Evolutionary conservation across 2,888 invertebrate genomes (phyloP), one percentile per base, ranked within the genome.

Genomic region (Thymelicus acteon): DNA sequence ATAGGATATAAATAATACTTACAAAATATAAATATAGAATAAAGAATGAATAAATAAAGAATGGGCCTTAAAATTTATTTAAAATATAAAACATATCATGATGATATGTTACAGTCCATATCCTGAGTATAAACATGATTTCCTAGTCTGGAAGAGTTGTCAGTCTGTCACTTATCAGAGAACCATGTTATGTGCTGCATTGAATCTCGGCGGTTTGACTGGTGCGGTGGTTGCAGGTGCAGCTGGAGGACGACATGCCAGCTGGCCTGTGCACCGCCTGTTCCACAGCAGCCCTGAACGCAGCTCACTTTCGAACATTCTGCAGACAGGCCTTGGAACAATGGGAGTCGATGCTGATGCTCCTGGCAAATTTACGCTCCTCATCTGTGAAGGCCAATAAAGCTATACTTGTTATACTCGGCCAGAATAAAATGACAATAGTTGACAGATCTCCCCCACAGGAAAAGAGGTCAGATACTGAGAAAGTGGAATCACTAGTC

Each of bases 221-320:
- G 78, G 84, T 83, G 70, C 79, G 81, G 84, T 92, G 88, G 86
- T 92, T 92, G 81, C 92, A 92, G 93, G 88, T 92, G 81, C 80
- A 47, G 79, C 73, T 79, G 76, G 86, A 87, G 44, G 87, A 82
- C 63, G 86, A 81, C 75, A 84, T 92, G 79, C 92, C 93, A 6
- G 72, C 81, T n/a, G 85, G 85, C 70, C 81, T 92, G 67, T 92
- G 92, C 82, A 74, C 84, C 10, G 19, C 77, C 64, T 93, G 92
- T 82, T 85, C 82, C 31, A 71, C 77, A 49, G 82, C 86, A 6
- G 85, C 87, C 24, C 72, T 85, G 66, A 81, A 83, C 57, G 90
- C 90, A 10, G 90, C 85, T 0, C 80, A 84, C 71, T 92, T 92
- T 83, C 82, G 86, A 49, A 77, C 74, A 13, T 76, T 87, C 24